Percentiles rank a stretch among this genome's conserved stretches.
Conservation (phyloP, 2,888 invertebrate species). For the Suillia variegata region DNA sequence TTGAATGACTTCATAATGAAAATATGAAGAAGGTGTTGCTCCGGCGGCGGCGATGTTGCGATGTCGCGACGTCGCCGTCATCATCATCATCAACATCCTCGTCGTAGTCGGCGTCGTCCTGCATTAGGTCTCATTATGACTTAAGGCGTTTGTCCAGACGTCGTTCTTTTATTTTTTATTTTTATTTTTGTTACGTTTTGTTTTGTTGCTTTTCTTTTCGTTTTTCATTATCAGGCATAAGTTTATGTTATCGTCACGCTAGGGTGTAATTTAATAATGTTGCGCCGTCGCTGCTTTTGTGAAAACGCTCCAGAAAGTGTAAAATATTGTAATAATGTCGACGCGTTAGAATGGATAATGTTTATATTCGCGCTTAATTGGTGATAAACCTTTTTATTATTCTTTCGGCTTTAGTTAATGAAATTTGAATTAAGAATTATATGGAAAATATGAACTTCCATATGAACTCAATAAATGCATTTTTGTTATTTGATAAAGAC, state of each 20-base stretch:
- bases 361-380: neutral
- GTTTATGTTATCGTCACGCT: slow-evolving; percentile 49
- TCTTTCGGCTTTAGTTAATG: neutral
- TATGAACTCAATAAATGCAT: neutral
- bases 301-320: neutral
- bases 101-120: slow-evolving; percentile 11
- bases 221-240: slow-evolving; percentile 42
- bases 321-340: neutral
- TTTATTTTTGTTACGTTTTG: neutral
- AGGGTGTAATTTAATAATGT: slow-evolving; percentile 45
- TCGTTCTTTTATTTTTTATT: slow-evolving; percentile 9
- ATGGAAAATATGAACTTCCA: neutral
- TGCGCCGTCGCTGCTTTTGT: slow-evolving; percentile 18
- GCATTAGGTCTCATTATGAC: slow-evolving; percentile 15
- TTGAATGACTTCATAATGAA: slow-evolving; percentile 55
- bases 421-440: neutral
- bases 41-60: slow-evolving; percentile 33
- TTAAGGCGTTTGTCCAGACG: slow-evolving; percentile 18
- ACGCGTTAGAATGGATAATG: neutral
- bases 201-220: neutral
- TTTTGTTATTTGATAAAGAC: too few species aligned
- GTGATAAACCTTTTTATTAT: neutral
- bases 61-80: too few species aligned
- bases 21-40: slow-evolving; percentile 55
- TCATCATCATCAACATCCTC: too few species aligned